Percentiles rank a stretch among this genome's conserved stretches.
phyloP scores from a whole-genome alignment of 1,140 invertebrate genomes.

The Brachionus paranguensis region DNA sequence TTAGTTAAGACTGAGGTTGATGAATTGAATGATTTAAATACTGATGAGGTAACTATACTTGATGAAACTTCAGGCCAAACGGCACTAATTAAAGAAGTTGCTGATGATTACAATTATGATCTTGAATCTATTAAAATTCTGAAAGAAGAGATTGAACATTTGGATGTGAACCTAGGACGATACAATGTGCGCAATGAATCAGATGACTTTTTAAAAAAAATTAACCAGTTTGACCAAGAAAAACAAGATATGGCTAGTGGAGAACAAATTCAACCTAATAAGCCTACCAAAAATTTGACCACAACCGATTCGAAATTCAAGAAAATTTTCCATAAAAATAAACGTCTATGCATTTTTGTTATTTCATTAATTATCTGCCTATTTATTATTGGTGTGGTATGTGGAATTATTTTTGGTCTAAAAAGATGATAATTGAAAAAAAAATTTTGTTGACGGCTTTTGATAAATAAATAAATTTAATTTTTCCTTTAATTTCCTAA shows the following conservation, averaged over 20 bases:
- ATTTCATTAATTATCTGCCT: background rate
- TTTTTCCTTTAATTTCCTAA: too few relatives aligned
- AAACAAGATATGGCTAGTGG: background rate
- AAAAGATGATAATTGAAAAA: background rate
- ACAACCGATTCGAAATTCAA: background rate
- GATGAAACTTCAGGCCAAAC: background rate
- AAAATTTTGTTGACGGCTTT: background rate
- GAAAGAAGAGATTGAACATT: background rate
- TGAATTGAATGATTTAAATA: background rate
- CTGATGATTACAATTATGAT: background rate
- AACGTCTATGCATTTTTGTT: slow-evolving; percentile 7
- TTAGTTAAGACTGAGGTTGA: background rate
- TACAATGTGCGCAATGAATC: slow-evolving; percentile 1
- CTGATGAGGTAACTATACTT: background rate
- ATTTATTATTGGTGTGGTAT: background rate
- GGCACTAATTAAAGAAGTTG: background rate
- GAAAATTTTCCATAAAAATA: background rate
- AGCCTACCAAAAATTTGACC: background rate
- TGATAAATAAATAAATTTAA: background rate
- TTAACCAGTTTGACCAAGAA: background rate
- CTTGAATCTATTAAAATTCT: background rate
- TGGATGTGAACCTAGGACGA: background rate
- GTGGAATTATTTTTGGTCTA: background rate
- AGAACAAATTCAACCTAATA: background rate
- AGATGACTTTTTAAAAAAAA: background rate